Conservation (phyloP, 2,113 vertebrate species). For the Myotis yumanensis region DNA sequence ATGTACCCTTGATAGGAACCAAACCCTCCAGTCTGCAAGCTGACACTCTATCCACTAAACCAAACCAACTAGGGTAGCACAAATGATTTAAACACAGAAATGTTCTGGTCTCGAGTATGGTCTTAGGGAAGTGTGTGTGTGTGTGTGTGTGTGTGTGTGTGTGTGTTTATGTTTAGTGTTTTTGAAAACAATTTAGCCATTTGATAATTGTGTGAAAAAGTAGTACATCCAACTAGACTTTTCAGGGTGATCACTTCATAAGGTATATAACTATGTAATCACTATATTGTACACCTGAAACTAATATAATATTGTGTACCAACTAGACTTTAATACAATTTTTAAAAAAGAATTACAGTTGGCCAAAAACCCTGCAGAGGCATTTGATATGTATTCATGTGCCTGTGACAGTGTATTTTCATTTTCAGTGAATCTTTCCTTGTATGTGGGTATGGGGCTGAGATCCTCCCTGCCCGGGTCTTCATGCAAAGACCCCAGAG, state of each 20-base stretch:
- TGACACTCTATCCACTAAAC: no score
- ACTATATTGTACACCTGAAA: not conserved
- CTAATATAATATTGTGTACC: not conserved
- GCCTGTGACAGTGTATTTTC: not conserved
- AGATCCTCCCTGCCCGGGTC: not conserved
- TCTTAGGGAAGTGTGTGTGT: not conserved
- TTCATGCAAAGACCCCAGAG: not conserved
- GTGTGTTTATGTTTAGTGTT: not conserved
- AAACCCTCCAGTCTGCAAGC: no score
- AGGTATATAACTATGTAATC: not conserved
- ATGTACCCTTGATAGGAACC: no score
- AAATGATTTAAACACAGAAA: slow-evolving; percentile 6
- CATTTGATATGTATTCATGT: not conserved
- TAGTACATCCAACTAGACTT: not conserved
- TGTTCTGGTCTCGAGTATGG: not conserved
- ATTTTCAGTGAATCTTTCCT: not conserved
- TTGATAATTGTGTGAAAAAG: not conserved
- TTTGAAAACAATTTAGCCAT: not conserved
- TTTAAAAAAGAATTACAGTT: not conserved
- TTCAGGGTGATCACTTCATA: not conserved
- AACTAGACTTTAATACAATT: not conserved
- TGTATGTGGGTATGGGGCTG: not conserved
- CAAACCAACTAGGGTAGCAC: no score
- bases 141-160: not conserved
- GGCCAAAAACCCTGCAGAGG: not conserved